Percentiles rank a stretch among this genome's conserved stretches.
phyloP scores from a whole-genome alignment of 2,888 invertebrate genomes.

The Cantharis rustica region DNA sequence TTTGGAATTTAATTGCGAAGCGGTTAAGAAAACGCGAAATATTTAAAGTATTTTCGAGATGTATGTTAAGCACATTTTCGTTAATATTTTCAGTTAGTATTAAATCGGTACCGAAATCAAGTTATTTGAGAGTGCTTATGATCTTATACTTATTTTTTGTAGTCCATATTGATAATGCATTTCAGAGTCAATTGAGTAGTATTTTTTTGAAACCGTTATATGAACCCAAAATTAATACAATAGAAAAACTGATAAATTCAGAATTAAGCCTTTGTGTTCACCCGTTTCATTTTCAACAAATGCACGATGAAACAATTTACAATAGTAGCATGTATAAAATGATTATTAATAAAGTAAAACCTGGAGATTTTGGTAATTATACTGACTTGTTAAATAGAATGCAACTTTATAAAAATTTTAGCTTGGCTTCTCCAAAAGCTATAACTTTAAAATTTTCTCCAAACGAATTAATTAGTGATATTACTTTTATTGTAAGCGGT shows the following conservation, averaged over 20 bases:
- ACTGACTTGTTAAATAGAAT: not conserved
- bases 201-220: not conserved
- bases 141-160: not conserved
- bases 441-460: not conserved
- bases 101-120: not conserved
- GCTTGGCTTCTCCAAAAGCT: not conserved
- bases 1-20: not conserved
- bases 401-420: not conserved
- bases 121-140: not conserved
- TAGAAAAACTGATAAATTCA: not conserved
- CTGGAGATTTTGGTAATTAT: too few species aligned
- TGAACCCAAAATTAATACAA: not conserved
- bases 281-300: not conserved
- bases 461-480: not conserved
- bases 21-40: not conserved
- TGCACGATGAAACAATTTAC: not conserved
- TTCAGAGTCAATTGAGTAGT: not conserved
- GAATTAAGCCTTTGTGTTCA: not conserved
- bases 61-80: not conserved
- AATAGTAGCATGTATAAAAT: not conserved
- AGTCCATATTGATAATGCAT: not conserved
- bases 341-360: not conserved
- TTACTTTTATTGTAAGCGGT: not conserved
- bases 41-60: not conserved
- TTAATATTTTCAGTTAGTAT: not conserved